Base-by-base conservation (phyloP, 2,797 vertebrate species). In the Chromobotia macracanthus region DNA sequence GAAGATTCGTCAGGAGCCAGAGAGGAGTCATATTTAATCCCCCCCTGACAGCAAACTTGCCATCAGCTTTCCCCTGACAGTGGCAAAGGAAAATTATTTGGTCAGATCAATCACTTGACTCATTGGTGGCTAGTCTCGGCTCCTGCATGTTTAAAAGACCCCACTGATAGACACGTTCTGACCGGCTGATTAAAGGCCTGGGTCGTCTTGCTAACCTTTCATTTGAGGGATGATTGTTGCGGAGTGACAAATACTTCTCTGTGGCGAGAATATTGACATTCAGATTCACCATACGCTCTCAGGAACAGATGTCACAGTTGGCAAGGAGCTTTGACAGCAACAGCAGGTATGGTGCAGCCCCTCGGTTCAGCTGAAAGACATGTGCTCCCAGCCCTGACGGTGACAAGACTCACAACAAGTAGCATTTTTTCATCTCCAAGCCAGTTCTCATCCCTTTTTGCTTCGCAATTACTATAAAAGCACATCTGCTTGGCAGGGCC, bases 261-360 rank as follows among this genome's bases (percentile, higher is more conserved):
- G 77, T 88, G 90, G 92, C 87, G 87, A 93, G 92, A 94, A 95
- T 96, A 96, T 95, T 95, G 95, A 96, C 96, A 96, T 98, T 97
- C 95, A 96, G 95, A 96, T 96, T 94, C 93, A 89, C 92, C 90
- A 91, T 90, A 90, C 91, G 91, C 88, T 87, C 89, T 92, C 88
- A 88, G 89, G 91, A 97, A 93, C 96, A 98, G 96, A 97, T 96
- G 96, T 95, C 93, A 95, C 90, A 89, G 92, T 93, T 97, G 96
- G 96, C 95, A 95, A 96, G 93, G 85, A 88, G 92, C 91, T 92
- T 92, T 90, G 92, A 94, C 94, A 92, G 89, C 89, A 95, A 95
- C 95, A 97, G 96, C 96, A 97, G 97, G 96, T 95, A 95, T 70
- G 75, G 7, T 23, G 87, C 88, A 91, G 92, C 95, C 58, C 31